Conservation (phyloP, 2,113 vertebrate genomes). For the Tyrannus savana region DNA sequence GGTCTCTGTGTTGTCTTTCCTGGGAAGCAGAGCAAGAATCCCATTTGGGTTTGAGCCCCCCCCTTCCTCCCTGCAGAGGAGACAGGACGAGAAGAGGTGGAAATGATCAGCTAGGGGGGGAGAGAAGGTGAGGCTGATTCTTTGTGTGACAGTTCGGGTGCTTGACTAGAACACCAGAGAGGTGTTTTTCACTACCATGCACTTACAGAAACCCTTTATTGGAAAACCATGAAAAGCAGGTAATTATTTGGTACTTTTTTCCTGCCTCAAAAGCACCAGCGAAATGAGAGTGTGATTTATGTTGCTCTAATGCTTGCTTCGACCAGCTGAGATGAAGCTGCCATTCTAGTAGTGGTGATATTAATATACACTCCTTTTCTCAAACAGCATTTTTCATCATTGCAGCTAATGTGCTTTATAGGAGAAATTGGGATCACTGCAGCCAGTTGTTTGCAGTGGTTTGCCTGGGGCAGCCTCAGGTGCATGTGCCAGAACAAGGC, state of each 20-base stretch:
- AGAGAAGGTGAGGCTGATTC: not conserved
- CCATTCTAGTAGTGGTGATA: not conserved
- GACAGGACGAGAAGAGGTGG: not conserved
- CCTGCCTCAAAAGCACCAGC: not conserved
- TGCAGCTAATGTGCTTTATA: not conserved
- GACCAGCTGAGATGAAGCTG: not conserved
- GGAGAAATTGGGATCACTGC: not conserved
- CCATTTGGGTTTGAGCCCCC: not conserved
- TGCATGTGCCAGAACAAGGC: not conserved
- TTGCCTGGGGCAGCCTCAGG: not conserved
- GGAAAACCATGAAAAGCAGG: not conserved
- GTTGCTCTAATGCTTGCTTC: not conserved
- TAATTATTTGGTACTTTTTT: not conserved
- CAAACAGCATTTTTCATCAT: not conserved
- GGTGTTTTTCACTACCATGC: not conserved
- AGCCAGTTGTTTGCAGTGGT: not conserved
- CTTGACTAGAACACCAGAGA: not conserved
- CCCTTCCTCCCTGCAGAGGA: rapidly evolving
- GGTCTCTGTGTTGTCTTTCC: not conserved
- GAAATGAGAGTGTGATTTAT: not conserved
- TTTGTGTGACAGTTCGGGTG: not conserved
- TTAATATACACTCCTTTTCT: not conserved
- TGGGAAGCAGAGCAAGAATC: not conserved
- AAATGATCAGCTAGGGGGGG: not conserved
- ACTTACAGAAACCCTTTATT: not conserved